phyloP scores from a whole-genome alignment of 2,888 invertebrate genomes.

The Heliconius hortense region DNA sequence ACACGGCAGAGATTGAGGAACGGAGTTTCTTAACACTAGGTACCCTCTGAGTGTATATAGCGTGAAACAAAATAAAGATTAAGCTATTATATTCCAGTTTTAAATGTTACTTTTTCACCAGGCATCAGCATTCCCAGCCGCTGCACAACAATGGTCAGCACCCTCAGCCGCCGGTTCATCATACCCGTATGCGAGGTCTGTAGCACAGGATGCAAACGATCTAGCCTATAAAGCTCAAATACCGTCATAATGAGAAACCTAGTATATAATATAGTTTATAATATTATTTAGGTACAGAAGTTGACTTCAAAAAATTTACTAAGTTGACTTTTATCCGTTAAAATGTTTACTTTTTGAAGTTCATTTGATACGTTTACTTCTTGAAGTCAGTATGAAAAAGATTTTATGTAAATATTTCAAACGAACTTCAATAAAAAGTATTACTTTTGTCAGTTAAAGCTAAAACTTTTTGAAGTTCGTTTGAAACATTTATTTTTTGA shows the following conservation, averaged over 20 bases:
- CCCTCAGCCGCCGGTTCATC: conserved; percentile 68
- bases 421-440: too few species aligned
- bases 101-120: conserved; percentile 5
- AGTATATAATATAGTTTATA: conserved; percentile 8
- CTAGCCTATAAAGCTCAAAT: conserved; percentile 87
- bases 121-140: conserved; percentile 44
- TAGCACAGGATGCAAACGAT: conserved; percentile 83
- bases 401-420: background rate
- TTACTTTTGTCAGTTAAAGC: background rate
- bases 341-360: conserved; percentile 1
- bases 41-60: too few species aligned
- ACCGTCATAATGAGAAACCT: conserved; percentile 56
- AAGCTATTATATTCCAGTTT: background rate
- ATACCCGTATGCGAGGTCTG: conserved; percentile 75
- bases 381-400: background rate
- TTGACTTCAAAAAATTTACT: background rate
- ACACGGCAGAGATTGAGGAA: too few species aligned
- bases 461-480: background rate
- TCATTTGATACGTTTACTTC: background rate
- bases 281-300: background rate
- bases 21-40: too few species aligned
- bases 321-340: background rate
- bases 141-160: conserved; percentile 71
- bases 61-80: too few species aligned
- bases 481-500: conserved; percentile 1